Conservation (phyloP, 2,113 vertebrate genomes). For the Tyto alba region DNA sequence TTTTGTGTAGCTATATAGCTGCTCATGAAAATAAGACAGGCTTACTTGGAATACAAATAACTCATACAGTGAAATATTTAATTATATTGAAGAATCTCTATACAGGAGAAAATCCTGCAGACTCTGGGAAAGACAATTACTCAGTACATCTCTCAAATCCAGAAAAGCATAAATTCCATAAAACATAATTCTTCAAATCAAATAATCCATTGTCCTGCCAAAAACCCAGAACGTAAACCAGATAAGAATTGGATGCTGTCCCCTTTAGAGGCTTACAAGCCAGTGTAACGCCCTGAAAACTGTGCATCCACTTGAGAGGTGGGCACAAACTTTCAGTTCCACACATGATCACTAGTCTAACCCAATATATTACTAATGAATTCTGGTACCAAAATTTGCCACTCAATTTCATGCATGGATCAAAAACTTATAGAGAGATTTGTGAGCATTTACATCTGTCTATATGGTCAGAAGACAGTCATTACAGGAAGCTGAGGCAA, state of each 20-base stretch:
- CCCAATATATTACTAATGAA: not conserved
- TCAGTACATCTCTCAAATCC: not conserved
- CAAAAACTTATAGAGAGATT: not conserved
- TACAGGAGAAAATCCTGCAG: not conserved
- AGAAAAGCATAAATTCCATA: not conserved
- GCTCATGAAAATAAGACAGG: not conserved
- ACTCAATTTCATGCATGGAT: not conserved
- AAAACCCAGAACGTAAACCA: not conserved
- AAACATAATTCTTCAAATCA: not conserved
- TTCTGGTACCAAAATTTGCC: not conserved
- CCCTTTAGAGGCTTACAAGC: not conserved
- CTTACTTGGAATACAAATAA: not conserved
- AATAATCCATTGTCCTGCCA: not conserved
- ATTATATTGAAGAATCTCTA: not conserved
- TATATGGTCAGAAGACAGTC: not conserved
- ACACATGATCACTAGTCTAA: not conserved
- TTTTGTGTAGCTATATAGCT: not conserved
- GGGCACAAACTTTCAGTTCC: not conserved
- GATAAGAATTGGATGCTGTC: not conserved
- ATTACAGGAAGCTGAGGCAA: not conserved
- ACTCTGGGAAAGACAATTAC: not conserved
- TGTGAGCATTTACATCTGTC: not conserved
- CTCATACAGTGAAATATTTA: constrained; percentile 2
- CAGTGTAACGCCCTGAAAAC: not conserved
- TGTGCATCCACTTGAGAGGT: not conserved